phyloP scores from a whole-genome alignment of 1,140 invertebrate species.

The Episyrphus balteatus region DNA sequence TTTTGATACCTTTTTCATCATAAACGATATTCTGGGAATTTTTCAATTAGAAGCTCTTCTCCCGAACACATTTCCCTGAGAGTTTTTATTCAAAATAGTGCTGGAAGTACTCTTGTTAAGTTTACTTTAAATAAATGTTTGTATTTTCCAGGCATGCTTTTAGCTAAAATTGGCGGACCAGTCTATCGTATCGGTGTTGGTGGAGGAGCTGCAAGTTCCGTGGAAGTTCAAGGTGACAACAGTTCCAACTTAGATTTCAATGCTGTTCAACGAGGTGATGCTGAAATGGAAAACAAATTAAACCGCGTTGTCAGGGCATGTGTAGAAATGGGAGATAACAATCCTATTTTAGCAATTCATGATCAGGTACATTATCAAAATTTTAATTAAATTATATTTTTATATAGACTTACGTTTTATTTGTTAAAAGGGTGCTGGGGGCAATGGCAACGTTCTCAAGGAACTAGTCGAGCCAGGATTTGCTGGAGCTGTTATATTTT shows the following conservation, averaged over 20 bases:
- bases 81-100: too few species aligned
- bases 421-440: constrained; percentile 73
- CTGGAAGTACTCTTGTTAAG: too few species aligned
- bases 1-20: too few species aligned
- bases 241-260: constrained; percentile 83
- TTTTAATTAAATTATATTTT: background rate
- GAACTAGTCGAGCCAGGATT: constrained; percentile 80
- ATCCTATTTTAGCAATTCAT: constrained; percentile 72
- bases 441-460: constrained; percentile 96
- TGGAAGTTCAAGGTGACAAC: constrained; percentile 83
- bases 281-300: constrained; percentile 97
- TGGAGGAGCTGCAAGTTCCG: constrained; percentile 90
- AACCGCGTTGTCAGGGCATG: constrained; percentile 89
- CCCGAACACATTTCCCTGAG: too few species aligned
- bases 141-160: constrained; percentile 53
- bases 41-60: too few species aligned
- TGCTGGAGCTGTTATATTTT: constrained; percentile 81
- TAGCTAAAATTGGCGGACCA: constrained; percentile 93
- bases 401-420: constrained; percentile 1
- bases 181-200: constrained; percentile 96
- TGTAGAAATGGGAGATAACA: constrained; percentile 64
- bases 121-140: too few species aligned
- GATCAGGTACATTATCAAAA: constrained; percentile 16
- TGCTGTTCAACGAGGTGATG: constrained; percentile 94
- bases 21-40: too few species aligned